A percentile compares a stretch with the other conserved stretches of the same genome.
Evolutionary conservation across 2,888 invertebrate species (phyloP).

Genomic region (Limnephilus marmoratus): DNA sequence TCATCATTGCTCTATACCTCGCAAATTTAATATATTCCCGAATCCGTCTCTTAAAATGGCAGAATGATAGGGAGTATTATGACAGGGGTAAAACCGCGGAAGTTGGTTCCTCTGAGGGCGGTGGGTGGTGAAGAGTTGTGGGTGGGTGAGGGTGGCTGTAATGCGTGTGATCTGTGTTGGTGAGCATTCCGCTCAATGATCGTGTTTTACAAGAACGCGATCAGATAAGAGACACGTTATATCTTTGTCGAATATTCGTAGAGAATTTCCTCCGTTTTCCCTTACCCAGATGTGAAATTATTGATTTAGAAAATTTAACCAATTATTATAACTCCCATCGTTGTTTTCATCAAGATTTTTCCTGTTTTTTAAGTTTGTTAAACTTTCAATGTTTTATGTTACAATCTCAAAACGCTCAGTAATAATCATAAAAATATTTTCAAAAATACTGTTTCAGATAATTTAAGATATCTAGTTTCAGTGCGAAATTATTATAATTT

Average conservation of each 20-base stretch:
- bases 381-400: too few relatives aligned
- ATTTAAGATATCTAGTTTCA: too few relatives aligned
- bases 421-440: too few relatives aligned
- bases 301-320: neutral
- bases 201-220: constrained; percentile 36
- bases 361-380: too few relatives aligned
- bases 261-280: neutral
- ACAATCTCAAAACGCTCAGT: too few relatives aligned
- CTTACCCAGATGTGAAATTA: neutral
- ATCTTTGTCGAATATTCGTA: neutral
- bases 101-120: neutral
- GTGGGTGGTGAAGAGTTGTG: neutral
- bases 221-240: neutral
- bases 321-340: too few relatives aligned
- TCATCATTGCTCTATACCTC: neutral
- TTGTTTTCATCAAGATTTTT: too few relatives aligned
- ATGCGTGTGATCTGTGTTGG: constrained; percentile 37
- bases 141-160: neutral
- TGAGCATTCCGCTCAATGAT: neutral
- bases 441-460: too few relatives aligned
- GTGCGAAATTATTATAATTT: too few relatives aligned
- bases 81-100: constrained; percentile 23
- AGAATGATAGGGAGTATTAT: constrained; percentile 41
- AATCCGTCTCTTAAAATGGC: constrained; percentile 5
- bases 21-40: neutral